Conservation (phyloP, 2,888 invertebrate species). For the Drosophila falleni region DNA sequence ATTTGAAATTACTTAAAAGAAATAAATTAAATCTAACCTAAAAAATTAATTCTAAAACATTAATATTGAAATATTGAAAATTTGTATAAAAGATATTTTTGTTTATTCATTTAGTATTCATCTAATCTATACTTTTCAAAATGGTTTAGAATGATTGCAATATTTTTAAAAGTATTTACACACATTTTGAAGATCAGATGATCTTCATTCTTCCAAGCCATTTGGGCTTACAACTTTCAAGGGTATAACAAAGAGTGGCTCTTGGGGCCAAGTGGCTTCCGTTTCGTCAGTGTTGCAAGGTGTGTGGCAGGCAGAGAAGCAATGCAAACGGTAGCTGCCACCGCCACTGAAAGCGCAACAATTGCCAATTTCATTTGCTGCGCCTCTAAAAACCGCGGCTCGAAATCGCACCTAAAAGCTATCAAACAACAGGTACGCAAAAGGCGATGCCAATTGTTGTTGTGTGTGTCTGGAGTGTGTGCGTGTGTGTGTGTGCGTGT, state of each 20-base stretch:
- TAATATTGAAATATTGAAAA: too few species aligned
- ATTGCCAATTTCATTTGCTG: constrained; percentile 78
- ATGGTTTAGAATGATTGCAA: too few species aligned
- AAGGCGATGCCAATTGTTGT: constrained; percentile 35
- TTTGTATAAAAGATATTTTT: too few species aligned
- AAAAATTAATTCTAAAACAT: too few species aligned
- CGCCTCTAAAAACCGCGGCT: constrained; percentile 65
- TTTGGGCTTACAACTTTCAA: background rate
- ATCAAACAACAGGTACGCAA: constrained; percentile 69
- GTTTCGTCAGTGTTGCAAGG: constrained; percentile 64
- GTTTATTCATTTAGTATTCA: too few species aligned
- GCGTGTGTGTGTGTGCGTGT: constrained; percentile 44
- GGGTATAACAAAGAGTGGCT: constrained; percentile 27
- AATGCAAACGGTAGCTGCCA: constrained; percentile 71
- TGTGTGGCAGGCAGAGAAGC: constrained; percentile 66
- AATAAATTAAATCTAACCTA: too few species aligned
- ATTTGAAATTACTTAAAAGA: too few species aligned
- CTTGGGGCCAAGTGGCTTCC: constrained; percentile 51
- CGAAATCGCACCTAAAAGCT: constrained; percentile 28
- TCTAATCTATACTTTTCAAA: too few species aligned
- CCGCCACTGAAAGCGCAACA: constrained; percentile 67
- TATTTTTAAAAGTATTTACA: too few species aligned
- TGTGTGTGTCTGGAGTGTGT: constrained; percentile 25
- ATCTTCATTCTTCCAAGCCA: background rate
- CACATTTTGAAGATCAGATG: too few species aligned